Conservation (phyloP, 2,113 vertebrate species). For the Mesembrinibis cayennensis region DNA sequence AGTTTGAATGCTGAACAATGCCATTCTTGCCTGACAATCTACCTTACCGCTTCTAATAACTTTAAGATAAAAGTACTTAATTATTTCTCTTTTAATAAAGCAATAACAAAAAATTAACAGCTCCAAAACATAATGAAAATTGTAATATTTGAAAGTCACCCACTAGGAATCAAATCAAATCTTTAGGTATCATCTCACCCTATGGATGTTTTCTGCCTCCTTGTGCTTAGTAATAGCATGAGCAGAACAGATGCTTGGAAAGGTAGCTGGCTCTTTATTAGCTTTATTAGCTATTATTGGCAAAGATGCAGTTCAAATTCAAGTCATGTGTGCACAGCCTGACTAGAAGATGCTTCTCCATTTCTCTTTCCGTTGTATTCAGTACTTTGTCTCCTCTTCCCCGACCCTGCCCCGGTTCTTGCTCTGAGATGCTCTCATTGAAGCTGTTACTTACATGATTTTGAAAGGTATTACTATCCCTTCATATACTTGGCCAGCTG, state of each 20-base stretch:
- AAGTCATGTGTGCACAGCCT: not conserved
- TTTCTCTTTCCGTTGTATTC: not conserved
- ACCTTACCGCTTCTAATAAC: not conserved
- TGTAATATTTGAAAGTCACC: not conserved
- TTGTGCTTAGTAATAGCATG: not conserved
- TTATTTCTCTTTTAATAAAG: not conserved
- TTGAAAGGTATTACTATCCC: not conserved
- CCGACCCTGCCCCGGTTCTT: accelerated
- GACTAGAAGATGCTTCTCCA: not conserved
- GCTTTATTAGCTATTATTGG: not conserved
- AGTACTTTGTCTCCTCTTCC: not conserved
- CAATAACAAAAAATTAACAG: not conserved
- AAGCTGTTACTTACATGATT: not conserved
- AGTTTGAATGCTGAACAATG: not conserved
- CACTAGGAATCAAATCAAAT: not conserved
- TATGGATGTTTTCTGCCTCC: not conserved
- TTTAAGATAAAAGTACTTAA: not conserved
- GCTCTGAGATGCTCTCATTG: not conserved
- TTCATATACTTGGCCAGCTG: not conserved
- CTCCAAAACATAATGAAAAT: not conserved
- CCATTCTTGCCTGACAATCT: not conserved
- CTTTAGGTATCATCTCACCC: not conserved
- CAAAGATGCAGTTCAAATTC: not conserved
- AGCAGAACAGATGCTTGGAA: not conserved
- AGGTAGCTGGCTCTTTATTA: not conserved